Conservation (phyloP, 2,113 vertebrate species). For the Glaucomys volans region DNA sequence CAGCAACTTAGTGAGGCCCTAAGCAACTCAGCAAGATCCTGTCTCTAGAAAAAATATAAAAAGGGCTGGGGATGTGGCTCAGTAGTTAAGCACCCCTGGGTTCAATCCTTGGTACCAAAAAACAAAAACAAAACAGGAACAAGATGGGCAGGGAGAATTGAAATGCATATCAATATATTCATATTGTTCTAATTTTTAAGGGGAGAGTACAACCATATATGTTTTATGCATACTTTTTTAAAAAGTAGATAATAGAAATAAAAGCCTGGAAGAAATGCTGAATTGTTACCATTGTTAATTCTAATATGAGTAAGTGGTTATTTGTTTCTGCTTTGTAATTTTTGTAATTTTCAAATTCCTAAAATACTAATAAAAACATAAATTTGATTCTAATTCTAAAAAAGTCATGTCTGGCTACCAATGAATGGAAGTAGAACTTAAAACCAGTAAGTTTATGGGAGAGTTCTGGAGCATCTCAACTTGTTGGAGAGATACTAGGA, state of each 20-base stretch:
- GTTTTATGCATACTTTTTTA: background rate
- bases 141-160: background rate
- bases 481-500: background rate
- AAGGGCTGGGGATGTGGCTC: too few species aligned
- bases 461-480: background rate
- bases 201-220: background rate
- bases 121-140: background rate
- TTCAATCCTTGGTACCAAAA: too few species aligned
- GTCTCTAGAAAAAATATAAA: too few species aligned
- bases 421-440: conserved; percentile 2
- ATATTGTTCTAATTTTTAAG: background rate
- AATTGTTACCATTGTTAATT: background rate
- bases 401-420: background rate
- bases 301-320: background rate
- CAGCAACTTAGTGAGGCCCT: too few species aligned
- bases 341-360: background rate
- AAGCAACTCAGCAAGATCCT: too few species aligned
- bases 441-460: background rate
- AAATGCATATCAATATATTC: background rate
- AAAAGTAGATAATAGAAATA: background rate
- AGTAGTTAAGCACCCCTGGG: too few species aligned
- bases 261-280: background rate
- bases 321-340: background rate
- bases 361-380: conserved; percentile 24
- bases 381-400: conserved; percentile 8